phyloP scores from a whole-genome alignment of 2,888 invertebrate species.

The Eucera pruinosa region DNA sequence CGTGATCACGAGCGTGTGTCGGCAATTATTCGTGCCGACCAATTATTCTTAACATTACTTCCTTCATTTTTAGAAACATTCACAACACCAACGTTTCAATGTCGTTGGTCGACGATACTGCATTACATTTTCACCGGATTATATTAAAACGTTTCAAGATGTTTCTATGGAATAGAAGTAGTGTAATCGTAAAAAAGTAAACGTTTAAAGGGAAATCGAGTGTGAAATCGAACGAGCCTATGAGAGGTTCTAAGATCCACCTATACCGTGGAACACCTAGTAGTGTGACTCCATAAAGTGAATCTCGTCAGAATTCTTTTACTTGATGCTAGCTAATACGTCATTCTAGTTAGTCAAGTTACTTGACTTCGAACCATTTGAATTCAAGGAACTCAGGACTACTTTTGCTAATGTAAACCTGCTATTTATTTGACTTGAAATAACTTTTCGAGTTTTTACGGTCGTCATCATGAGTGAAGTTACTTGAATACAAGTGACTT shows the following conservation, averaged over 20 bases:
- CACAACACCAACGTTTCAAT: constrained; percentile 10
- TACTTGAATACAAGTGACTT: no score
- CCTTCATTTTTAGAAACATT: constrained; percentile 11
- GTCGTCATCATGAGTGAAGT: no score
- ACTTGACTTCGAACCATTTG: no score
- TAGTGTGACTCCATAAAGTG: background rate
- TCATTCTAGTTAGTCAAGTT: no score
- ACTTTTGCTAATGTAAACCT: no score
- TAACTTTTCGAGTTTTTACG: no score
- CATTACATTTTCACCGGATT: constrained; percentile 4
- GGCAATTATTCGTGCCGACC: constrained; percentile 34
- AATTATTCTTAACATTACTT: constrained; percentile 29
- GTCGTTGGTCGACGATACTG: constrained; percentile 11
- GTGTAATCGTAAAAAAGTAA: constrained; percentile 50
- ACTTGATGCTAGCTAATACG: background rate
- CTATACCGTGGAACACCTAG: background rate
- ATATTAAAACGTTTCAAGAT: constrained; percentile 8
- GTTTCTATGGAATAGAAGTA: constrained; percentile 6
- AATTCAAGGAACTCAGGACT: no score
- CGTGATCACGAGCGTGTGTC: constrained; percentile 64
- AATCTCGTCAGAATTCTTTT: background rate
- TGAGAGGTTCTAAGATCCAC: constrained; percentile 4
- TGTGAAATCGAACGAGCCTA: background rate
- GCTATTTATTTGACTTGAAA: no score
- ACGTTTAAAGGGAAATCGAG: constrained; percentile 29